A percentile compares a stretch with the other conserved stretches of the same genome.
These are phyloP conservation scores for Magallana gigas DNA, from an alignment of 1,140 invertebrate species.

Conservation along the genomic window DNA sequence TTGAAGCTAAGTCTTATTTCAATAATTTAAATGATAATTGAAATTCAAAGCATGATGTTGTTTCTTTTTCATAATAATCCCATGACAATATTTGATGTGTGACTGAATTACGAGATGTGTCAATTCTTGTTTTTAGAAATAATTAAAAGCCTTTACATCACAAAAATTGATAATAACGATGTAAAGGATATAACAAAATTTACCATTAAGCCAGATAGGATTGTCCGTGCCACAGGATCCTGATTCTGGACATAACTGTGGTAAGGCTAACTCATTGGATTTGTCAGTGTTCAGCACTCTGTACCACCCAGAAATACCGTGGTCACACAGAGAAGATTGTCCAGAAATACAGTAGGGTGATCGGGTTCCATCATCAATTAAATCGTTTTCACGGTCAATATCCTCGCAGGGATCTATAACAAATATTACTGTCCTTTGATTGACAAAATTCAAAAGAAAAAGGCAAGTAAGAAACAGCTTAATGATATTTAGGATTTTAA, in stretches of 20 bases:
- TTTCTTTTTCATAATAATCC: too few species aligned
- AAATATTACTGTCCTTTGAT: not conserved
- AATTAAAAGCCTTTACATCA: too few species aligned
- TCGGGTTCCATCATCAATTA: not conserved
- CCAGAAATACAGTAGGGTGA: not conserved
- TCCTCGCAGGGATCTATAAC: not conserved
- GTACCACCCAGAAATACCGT: not conserved
- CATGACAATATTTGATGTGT: too few species aligned
- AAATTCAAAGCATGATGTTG: too few species aligned
- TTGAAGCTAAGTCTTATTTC: too few species aligned
- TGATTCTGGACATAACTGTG: not conserved
- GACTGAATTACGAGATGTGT: too few species aligned
- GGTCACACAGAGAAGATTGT: not conserved
- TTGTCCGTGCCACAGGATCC: not conserved
- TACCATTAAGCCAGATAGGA: not conserved
- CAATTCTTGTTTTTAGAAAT: too few species aligned
- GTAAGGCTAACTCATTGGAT: not conserved
- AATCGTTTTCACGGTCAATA: not conserved
- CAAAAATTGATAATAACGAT: too few species aligned
- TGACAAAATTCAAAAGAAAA: too few species aligned
- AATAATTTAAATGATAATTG: too few species aligned
- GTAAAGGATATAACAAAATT: not conserved
- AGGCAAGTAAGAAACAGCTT: too few species aligned
- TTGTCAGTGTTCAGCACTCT: not conserved
- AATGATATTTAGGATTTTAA: too few species aligned